Evolutionary conservation across 2,113 vertebrate species (phyloP).

Genomic region (Lampris megalopsis): DNA sequence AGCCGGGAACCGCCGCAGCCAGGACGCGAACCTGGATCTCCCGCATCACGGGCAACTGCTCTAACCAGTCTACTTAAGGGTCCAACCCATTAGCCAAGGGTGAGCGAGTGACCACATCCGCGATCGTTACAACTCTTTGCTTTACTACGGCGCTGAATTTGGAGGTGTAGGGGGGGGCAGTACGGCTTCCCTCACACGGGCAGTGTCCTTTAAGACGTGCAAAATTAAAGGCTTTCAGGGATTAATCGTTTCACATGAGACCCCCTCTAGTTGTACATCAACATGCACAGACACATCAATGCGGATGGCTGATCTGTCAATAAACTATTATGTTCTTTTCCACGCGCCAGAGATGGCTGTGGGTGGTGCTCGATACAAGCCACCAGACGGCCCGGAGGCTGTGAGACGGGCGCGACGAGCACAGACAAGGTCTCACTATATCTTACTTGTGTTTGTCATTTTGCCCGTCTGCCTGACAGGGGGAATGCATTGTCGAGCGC

Average conservation of each 20-base stretch:
- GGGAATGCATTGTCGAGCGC: constrained; percentile 52
- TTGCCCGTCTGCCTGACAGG: constrained; percentile 58
- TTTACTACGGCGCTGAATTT: not conserved
- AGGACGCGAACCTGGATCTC: too few relatives aligned
- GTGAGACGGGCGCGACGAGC: constrained; percentile 59
- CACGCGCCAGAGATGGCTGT: constrained; percentile 32
- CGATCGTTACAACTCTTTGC: not conserved
- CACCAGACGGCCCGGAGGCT: constrained; percentile 21
- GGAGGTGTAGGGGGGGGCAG: not conserved
- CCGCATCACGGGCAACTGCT: too few relatives aligned
- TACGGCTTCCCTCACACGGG: constrained; percentile 6
- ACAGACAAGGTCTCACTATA: constrained; percentile 59
- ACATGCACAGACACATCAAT: constrained; percentile 37
- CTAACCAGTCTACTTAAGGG: too few relatives aligned
- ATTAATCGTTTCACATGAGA: constrained; percentile 38
- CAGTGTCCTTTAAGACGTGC: constrained; percentile 7
- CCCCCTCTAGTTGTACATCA: constrained; percentile 30
- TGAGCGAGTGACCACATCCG: too few relatives aligned
- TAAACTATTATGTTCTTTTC: constrained; percentile 59
- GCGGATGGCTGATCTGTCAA: constrained; percentile 57
- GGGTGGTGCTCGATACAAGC: constrained; percentile 48
- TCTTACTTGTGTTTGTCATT: constrained; percentile 70
- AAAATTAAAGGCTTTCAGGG: constrained; percentile 32
- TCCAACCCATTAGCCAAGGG: too few relatives aligned
- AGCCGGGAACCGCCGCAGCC: too few relatives aligned